Evolutionary conservation across 2,888 invertebrate genomes (phyloP), one percentile per base, ranked within the genome.

Genomic region (Ichneumon xanthorius): DNA sequence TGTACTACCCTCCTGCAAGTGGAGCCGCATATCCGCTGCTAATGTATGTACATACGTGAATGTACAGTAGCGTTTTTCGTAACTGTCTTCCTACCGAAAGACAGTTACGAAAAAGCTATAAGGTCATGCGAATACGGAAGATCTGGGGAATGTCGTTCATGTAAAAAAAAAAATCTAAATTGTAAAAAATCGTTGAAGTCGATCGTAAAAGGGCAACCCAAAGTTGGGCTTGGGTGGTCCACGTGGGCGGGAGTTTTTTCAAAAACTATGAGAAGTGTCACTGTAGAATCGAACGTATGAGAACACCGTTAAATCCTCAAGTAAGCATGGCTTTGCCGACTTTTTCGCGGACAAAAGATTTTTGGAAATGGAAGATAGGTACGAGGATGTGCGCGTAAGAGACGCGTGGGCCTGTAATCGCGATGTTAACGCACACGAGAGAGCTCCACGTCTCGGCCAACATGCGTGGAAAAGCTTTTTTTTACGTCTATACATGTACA

Each of bases 371-470:
- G 65, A 53, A 65, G 53, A 22, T 6, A 14, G 22, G 7, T 4
- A n/a, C 9, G 70, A 30, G 53, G n/a, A 70, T 16, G 48, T 19
- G 50, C 30, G 53, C n/a, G 67, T 14, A 40, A 40, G 45, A 63
- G 4, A 65, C 22, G 63, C 16, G 65, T 19, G 37, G 22, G 6
- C 16, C 19, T 65, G 65, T 53, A 76, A 76, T 76, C 19, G 65
- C 7, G 37, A 67, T 37, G 50, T 67, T 65, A 53, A 67, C 37
- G 37, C 53, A 50, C 76, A 26, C 22, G 5, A 6, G 26, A 70
- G 30, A 61, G 14, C 11, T 61, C 2, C 30, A 16, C 26, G 6
- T 16, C 65, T 37, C n/a, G 65, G 7, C 6, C 26, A 30, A 70
- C 26, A 70, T 14, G 16, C 22, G 4, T 16, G 16, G 33, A 33